Percentiles rank a stretch among this genome's conserved stretches.
Conservation (phyloP, 2,113 vertebrate genomes). For the Oryzias curvinotus region DNA sequence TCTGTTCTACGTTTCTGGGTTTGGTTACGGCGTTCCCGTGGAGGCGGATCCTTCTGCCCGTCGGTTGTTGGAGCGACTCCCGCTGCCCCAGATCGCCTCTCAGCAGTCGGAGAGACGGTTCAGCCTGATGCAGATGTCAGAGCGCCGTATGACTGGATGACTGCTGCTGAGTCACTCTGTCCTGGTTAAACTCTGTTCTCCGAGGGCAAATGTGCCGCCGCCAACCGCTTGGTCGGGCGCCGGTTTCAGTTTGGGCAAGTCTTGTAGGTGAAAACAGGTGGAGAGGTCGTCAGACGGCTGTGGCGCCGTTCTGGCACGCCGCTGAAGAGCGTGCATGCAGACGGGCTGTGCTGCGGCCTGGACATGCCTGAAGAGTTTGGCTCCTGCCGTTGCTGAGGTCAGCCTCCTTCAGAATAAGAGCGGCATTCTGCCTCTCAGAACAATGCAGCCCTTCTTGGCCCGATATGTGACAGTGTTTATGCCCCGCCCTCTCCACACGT, state of each 20-base stretch:
- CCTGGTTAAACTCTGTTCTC: conserved; percentile 58
- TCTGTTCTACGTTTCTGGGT: too few species aligned
- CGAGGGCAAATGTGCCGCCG: conserved; percentile 16
- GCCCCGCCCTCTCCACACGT: conserved; percentile 34
- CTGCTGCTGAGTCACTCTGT: conserved; percentile 65
- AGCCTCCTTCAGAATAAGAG: conserved; percentile 67
- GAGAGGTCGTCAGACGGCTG: conserved; percentile 65
- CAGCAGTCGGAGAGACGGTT: conserved; percentile 59
- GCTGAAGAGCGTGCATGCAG: conserved; percentile 61
- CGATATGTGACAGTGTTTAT: conserved; percentile 70
- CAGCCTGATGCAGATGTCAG: conserved; percentile 58
- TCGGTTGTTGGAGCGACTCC: conserved; percentile 4
- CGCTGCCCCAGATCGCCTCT: conserved; percentile 45
- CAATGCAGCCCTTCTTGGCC: conserved; percentile 72
- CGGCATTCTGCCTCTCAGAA: conserved; percentile 64
- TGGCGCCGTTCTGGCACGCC: conserved; percentile 52
- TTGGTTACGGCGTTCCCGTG: too few species aligned
- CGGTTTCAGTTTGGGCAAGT: conserved; percentile 17
- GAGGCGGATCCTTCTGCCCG: too few species aligned
- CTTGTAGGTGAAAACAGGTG: conserved; percentile 33
- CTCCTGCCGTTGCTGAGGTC: conserved; percentile 75
- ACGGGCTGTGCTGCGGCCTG: conserved; percentile 57
- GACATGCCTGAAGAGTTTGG: conserved; percentile 68
- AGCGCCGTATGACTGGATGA: conserved; percentile 67
- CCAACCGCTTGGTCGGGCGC: conserved; percentile 16